A percentile compares a stretch with the other conserved stretches of the same genome.
Evolutionary conservation across 2,113 vertebrate species (phyloP).

Genomic region (Mungos mungo): DNA sequence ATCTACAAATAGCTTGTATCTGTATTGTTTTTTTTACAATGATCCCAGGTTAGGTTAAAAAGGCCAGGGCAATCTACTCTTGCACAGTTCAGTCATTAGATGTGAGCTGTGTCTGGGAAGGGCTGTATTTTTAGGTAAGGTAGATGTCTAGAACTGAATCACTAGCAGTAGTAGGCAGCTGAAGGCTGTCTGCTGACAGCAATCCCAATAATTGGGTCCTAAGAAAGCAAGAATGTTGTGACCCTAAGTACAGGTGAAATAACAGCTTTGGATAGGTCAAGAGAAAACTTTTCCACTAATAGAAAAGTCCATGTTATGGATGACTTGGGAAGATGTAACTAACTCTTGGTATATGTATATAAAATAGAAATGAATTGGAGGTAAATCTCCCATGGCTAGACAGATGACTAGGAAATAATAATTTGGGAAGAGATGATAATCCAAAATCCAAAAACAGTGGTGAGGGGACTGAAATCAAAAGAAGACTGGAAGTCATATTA

Average conservation of each 20-base stretch:
- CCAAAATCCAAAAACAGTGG: background rate
- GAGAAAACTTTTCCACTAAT: background rate
- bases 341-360: background rate
- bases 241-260: background rate
- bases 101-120: background rate
- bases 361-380: background rate
- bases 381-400: background rate
- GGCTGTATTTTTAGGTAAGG: background rate
- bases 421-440: background rate
- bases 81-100: background rate
- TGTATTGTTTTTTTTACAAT: background rate
- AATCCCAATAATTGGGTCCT: background rate
- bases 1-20: background rate
- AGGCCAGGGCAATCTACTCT: background rate
- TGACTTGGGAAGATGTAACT: background rate
- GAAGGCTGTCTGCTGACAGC: background rate
- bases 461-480: background rate
- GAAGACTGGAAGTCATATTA: background rate
- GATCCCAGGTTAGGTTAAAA: background rate
- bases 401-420: background rate
- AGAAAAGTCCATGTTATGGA: background rate
- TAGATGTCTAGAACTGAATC: background rate
- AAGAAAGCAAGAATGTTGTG: background rate
- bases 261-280: background rate
- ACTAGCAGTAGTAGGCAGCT: background rate